Conservation (phyloP, 2,113 vertebrate species). For the Euleptes europaea region DNA sequence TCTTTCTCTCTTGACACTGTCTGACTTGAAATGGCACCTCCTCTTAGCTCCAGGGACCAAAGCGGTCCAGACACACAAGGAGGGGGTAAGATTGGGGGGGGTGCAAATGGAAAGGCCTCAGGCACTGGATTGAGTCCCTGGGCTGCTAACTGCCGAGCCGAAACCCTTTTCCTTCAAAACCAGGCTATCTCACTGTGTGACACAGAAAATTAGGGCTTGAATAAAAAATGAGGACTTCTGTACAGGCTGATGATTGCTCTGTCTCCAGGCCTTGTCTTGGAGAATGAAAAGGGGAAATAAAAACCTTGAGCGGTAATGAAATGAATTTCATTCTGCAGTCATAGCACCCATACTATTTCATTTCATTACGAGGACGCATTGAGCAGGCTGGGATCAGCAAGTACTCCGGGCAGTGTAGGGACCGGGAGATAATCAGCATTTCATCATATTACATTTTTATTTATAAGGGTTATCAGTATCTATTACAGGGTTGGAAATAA, state of each 20-base stretch:
- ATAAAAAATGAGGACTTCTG: background rate
- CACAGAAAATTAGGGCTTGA: background rate
- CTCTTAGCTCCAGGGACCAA: background rate
- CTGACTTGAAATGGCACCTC: no score
- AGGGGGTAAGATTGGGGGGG: background rate
- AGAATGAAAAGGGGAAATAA: slow-evolving; percentile 37
- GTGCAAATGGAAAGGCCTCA: no score
- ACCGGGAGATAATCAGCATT: slow-evolving; percentile 72
- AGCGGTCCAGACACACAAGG: background rate
- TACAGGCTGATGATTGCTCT: slow-evolving; percentile 29
- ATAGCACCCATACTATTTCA: slow-evolving; percentile 60
- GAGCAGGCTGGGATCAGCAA: slow-evolving; percentile 63
- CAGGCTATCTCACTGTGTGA: slow-evolving; percentile 6
- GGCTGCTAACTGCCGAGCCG: background rate
- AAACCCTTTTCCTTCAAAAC: slow-evolving; percentile 32
- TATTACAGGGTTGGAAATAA: no score
- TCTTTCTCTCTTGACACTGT: no score
- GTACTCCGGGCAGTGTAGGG: slow-evolving; percentile 65
- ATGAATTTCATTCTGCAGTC: slow-evolving; percentile 68
- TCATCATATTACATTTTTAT: slow-evolving; percentile 75
- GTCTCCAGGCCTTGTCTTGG: slow-evolving; percentile 21
- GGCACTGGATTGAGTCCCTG: background rate
- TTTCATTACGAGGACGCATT: slow-evolving; percentile 67
- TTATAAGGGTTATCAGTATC: slow-evolving; percentile 71
- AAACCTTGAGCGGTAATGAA: slow-evolving; percentile 57